Evolutionary conservation across 2,888 invertebrate species (phyloP), one percentile per base, ranked within the genome.

Genomic region (Athalia rosae): DNA sequence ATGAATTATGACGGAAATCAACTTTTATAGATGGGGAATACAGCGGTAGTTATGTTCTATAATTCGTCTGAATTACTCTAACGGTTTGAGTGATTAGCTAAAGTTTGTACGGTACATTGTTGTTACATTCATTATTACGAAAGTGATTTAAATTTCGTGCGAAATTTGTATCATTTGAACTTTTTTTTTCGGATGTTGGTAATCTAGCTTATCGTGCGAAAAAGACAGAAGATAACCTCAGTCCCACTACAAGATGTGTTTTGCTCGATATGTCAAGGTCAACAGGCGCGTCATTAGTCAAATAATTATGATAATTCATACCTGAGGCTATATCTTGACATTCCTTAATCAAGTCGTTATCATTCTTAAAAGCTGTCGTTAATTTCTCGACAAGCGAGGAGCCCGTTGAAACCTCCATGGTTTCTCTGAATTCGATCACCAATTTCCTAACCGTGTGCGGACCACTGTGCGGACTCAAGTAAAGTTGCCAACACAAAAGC

Each of bases 311-410:
- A 47, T 80, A 78, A 62, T 76, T 53, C 86, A 87, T 86, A 92
- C 92, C 92, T 81, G 90, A 85, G 79, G 92, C 89, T 79, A 93
- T 89, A 82, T 89, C 90, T 58, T 88, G 88, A 71, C 90, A 91
- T 83, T 91, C 84, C 15, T 89, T 85, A 80, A 90, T 90, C 83
- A 92, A 87, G 81, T 88, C 88, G 78, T 90, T 86, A 79, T 90
- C 89, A 82, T 90, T 88, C 64, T 91, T 90, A 69, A 92, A 82
- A 63, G 79, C 81, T 66, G 69, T 76, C n/a, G 81, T 79, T 76
- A 84, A 79, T 79, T 80, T 82, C 53, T 83, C 82, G 58, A 77
- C 64, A 45, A 73, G 47, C 66, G 69, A 76, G 47, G 41, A 74
- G 48, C 71, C 28, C 45, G 45, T 13, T 71, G 59, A 43, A 71